Conservation (phyloP, 2,113 vertebrate species). For the Mustelus asterias region DNA sequence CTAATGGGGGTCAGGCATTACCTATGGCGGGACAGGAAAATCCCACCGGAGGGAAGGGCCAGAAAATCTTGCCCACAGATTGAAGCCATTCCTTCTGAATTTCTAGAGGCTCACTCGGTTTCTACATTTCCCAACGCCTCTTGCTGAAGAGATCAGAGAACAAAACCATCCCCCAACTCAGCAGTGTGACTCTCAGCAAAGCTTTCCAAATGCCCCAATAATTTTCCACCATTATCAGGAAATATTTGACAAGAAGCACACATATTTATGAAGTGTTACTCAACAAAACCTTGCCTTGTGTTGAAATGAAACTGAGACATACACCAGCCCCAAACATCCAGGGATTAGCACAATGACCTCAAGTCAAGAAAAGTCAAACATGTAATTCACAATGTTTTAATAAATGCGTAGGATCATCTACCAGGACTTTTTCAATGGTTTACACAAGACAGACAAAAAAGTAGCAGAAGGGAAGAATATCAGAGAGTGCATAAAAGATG, state of each 20-base stretch:
- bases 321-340: background rate
- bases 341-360: background rate
- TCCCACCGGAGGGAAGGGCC: background rate
- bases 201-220: background rate
- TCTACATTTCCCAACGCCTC: background rate
- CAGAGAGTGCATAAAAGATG: background rate
- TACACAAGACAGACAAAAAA: background rate
- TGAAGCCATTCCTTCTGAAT: background rate
- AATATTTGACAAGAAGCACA: background rate
- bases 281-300: background rate
- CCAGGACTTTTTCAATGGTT: background rate
- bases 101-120: background rate
- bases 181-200: background rate
- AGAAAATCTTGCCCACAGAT: background rate
- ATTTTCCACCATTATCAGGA: background rate
- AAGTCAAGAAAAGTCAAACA: background rate
- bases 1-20: no score
- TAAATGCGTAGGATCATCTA: background rate
- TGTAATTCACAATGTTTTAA: background rate
- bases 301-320: background rate
- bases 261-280: background rate
- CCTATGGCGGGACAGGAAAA: no score
- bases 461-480: background rate
- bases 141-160: background rate
- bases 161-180: background rate